Evolutionary conservation across 2,888 invertebrate genomes (phyloP).

Genomic region (Sclerodermus sp.): DNA sequence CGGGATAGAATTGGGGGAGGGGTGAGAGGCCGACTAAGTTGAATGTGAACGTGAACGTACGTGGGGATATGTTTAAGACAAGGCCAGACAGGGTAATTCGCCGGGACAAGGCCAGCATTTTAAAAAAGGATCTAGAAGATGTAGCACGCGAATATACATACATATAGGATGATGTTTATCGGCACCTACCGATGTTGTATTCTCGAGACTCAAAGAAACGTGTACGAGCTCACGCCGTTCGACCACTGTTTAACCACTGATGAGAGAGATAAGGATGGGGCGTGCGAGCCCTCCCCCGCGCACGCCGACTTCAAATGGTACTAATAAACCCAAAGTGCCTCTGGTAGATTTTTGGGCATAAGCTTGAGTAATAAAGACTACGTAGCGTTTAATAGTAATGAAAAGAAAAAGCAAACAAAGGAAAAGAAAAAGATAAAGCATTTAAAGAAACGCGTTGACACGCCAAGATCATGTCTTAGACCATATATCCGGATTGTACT

Average conservation of each 20-base stretch:
- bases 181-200: too few relatives aligned
- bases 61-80: conserved; percentile 4
- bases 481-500: too few relatives aligned
- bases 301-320: conserved; percentile 56
- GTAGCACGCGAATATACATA: too few relatives aligned
- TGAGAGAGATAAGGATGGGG: conserved; percentile 6
- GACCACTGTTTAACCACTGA: conserved; percentile 2
- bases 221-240: too few relatives aligned
- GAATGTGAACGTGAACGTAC: not conserved
- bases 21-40: not conserved
- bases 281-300: conserved; percentile 42
- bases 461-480: too few relatives aligned
- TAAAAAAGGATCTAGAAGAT: too few relatives aligned
- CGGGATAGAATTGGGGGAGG: conserved; percentile 28
- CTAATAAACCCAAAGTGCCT: conserved; percentile 59
- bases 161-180: too few relatives aligned
- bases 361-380: conserved; percentile 54
- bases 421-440: conserved; percentile 14
- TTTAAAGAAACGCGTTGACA: too few relatives aligned
- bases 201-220: too few relatives aligned
- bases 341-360: conserved; percentile 59
- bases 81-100: conserved; percentile 10
- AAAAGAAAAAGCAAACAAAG: conserved; percentile 9
- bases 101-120: not conserved
- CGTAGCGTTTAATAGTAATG: conserved; percentile 39